Percentiles rank a stretch among this genome's conserved stretches.
Conservation (phyloP, 2,888 invertebrate genomes). For the Caenorhabditis sp. region DNA sequence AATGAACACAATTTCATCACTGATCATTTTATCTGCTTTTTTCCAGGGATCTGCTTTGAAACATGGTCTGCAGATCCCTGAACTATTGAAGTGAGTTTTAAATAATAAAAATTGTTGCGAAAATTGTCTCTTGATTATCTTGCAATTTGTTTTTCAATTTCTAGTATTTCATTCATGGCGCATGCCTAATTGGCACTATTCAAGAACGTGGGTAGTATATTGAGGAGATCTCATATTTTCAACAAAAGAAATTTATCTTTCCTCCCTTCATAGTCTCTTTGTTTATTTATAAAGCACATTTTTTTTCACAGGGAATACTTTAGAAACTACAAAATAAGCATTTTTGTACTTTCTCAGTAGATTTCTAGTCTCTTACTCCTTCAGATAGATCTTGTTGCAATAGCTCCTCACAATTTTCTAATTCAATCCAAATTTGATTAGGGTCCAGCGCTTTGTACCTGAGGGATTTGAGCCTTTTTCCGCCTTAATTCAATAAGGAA, state of each 20-base stretch:
- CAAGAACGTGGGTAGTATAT: too few species aligned
- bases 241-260: neutral
- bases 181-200: neutral
- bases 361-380: too few species aligned
- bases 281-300: too few species aligned
- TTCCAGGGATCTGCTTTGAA: too few species aligned
- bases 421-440: constrained; percentile 45
- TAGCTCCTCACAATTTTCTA: constrained; percentile 29
- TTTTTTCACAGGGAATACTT: neutral
- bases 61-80: neutral
- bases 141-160: too few species aligned
- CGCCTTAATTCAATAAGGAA: neutral
- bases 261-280: too few species aligned
- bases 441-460: constrained; percentile 52
- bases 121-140: neutral
- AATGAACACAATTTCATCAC: too few species aligned
- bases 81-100: constrained; percentile 1
- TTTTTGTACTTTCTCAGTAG: too few species aligned
- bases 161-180: neutral
- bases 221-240: neutral
- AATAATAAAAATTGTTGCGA: neutral
- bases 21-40: too few species aligned
- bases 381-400: too few species aligned
- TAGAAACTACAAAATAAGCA: neutral
- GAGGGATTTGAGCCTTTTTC: constrained; percentile 23